Conservation (phyloP, 2,113 vertebrate species). For the Cervus canadensis region DNA sequence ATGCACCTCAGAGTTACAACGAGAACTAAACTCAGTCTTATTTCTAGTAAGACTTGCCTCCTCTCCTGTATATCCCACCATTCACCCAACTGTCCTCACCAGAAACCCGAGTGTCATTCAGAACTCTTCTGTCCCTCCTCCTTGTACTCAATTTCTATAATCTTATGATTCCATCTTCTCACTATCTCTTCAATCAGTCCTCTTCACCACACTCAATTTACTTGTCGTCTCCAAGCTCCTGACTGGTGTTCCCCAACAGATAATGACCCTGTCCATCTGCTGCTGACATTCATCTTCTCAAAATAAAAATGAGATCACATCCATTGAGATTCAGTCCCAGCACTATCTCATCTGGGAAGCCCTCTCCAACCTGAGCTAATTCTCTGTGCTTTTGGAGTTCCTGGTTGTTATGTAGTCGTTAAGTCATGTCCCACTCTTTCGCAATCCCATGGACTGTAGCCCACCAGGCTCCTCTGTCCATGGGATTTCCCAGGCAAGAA, state of each 20-base stretch:
- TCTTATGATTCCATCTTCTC: not conserved
- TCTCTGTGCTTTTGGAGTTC: not conserved
- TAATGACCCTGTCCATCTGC: not conserved
- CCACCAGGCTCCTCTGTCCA: not conserved
- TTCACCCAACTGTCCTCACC: not conserved
- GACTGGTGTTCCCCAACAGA: not conserved
- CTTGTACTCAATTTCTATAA: not conserved
- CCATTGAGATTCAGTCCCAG: not conserved
- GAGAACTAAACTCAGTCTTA: not conserved
- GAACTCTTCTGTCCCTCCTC: not conserved
- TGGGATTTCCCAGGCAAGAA: not conserved
- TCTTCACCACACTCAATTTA: not conserved
- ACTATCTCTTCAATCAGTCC: not conserved
- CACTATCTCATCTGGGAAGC: not conserved
- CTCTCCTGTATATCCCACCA: not conserved
- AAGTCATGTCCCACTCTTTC: not conserved
- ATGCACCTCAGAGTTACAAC: not conserved
- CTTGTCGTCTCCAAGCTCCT: not conserved
- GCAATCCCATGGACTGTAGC: not conserved
- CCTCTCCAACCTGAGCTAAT: not conserved
- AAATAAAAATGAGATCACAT: constrained; percentile 31
- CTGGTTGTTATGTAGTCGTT: not conserved
- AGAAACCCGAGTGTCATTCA: not conserved
- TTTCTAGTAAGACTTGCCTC: not conserved
- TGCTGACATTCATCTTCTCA: not conserved